These are phyloP conservation scores for Sebastes miniatus DNA, from an alignment of 2,797 vertebrate genomes.

Conservation along the genomic window DNA sequence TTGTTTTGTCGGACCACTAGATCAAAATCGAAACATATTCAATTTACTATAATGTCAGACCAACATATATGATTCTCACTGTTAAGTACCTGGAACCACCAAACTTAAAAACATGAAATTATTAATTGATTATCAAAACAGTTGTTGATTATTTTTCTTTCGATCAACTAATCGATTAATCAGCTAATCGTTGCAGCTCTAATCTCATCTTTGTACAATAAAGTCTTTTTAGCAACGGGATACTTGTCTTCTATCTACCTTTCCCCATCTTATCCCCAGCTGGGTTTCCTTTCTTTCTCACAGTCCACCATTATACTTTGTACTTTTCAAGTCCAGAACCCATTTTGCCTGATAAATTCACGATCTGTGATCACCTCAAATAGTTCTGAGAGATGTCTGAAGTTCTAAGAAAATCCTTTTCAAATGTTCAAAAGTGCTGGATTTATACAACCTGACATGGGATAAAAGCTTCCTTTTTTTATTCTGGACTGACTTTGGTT, in stretches of 20 bases:
- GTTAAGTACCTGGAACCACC: background rate
- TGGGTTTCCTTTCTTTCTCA: background rate
- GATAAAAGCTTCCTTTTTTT: conserved; percentile 40
- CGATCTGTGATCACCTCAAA: conserved; percentile 9
- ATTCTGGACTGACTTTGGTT: conserved; percentile 17
- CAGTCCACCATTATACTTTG: background rate
- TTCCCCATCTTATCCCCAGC: background rate
- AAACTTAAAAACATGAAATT: too few species aligned
- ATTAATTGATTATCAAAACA: too few species aligned
- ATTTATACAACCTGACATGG: conserved; percentile 34
- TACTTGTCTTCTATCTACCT: background rate
- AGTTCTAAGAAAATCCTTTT: conserved; percentile 12
- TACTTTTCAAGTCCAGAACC: background rate
- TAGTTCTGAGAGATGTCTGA: background rate
- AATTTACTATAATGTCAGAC: background rate
- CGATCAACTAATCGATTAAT: too few species aligned
- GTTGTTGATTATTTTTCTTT: too few species aligned
- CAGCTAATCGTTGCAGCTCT: background rate
- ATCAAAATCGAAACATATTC: background rate
- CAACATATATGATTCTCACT: background rate
- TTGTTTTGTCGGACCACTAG: background rate
- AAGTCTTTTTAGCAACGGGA: background rate
- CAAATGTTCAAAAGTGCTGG: conserved; percentile 12
- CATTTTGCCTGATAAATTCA: background rate
- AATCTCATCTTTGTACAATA: background rate